Evolutionary conservation across 2,888 invertebrate genomes (phyloP).

Genomic region (Drosophila lutescens): DNA sequence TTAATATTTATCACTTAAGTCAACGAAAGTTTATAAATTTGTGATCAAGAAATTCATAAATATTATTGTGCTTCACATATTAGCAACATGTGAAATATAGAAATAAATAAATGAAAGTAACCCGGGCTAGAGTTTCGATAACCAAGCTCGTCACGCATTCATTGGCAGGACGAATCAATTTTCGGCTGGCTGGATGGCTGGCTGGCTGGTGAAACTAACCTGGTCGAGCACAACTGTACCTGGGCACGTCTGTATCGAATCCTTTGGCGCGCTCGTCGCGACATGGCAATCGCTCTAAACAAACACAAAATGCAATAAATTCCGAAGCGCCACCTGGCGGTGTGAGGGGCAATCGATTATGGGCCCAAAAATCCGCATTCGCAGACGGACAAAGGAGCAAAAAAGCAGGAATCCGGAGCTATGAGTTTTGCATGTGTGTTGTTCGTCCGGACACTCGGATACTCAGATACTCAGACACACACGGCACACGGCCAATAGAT

Average conservation of each 20-base stretch:
- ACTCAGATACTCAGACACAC: too few relatives aligned
- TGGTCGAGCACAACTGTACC: slow-evolving; percentile 66
- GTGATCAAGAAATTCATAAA: too few relatives aligned
- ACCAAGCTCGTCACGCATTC: background rate
- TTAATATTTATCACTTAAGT: too few relatives aligned
- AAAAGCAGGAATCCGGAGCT: slow-evolving; percentile 5
- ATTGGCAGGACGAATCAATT: slow-evolving; percentile 25
- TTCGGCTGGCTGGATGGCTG: slow-evolving; percentile 7
- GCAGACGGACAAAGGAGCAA: slow-evolving; percentile 42
- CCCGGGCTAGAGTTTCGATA: background rate
- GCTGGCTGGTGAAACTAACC: slow-evolving; percentile 12
- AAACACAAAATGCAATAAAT: slow-evolving; percentile 78
- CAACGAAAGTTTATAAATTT: too few relatives aligned
- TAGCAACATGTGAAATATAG: too few relatives aligned
- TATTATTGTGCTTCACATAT: too few relatives aligned
- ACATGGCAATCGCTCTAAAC: slow-evolving; percentile 75
- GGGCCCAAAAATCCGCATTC: slow-evolving; percentile 52
- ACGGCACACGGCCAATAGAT: slow-evolving; percentile 67
- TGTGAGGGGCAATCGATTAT: slow-evolving; percentile 67
- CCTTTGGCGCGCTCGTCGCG: slow-evolving; percentile 64
- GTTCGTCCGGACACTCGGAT: background rate
- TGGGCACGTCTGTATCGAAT: slow-evolving; percentile 27
- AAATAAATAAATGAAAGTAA: background rate
- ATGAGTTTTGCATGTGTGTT: slow-evolving; percentile 23
- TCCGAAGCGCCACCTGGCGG: slow-evolving; percentile 24